Base-by-base conservation (phyloP, 2,888 invertebrate species). In the Coronaproctus castanopsis region DNA sequence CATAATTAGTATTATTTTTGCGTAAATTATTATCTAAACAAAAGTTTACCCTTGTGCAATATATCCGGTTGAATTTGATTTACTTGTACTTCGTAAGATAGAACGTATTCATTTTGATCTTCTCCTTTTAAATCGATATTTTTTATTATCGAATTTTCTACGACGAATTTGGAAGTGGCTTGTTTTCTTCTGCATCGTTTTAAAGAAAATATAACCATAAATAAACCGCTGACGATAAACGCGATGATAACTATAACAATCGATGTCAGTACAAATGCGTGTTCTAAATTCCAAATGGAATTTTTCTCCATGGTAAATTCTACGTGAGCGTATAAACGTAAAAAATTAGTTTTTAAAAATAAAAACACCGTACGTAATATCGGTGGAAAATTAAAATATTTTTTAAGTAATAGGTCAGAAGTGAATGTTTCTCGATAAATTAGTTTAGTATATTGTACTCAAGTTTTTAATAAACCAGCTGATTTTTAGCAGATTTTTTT, bases 11-110 rank as follows among this genome's bases (percentile, higher is more conserved):
- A n/a, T n/a, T n/a, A n/a, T n/a, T n/a, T n/a, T n/a, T n/a, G n/a
- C n/a, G n/a, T n/a, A n/a, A n/a, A n/a, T n/a, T n/a, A n/a, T n/a
- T n/a, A n/a, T n/a, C n/a, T n/a, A n/a, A n/a, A n/a, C n/a, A n/a
- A n/a, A n/a, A n/a, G n/a, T 48, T 36, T 67, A 74, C 75, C 74
- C 71, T 73, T 72, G 71, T 83, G 87, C 65, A 88, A 77, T 67
- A 88, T 88, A 71, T 88, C 85, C 19, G 85, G 85, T 66, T 85
- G 84, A 49, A 73, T 60, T 2, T 79, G 77, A n/a, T 88, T 87
- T 63, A 88, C 77, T 14, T 87, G 87, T 36, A 36, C 8, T 36
- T 36, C 36, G 36, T 36, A 36, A 36, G 36, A 36, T 36, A 36
- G 14, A 36, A 36, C 14, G 36, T 36, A 36, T 36, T 36, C 14